Conservation (phyloP, 2,113 vertebrate species). For the Telmatochromis brachygnathus region DNA sequence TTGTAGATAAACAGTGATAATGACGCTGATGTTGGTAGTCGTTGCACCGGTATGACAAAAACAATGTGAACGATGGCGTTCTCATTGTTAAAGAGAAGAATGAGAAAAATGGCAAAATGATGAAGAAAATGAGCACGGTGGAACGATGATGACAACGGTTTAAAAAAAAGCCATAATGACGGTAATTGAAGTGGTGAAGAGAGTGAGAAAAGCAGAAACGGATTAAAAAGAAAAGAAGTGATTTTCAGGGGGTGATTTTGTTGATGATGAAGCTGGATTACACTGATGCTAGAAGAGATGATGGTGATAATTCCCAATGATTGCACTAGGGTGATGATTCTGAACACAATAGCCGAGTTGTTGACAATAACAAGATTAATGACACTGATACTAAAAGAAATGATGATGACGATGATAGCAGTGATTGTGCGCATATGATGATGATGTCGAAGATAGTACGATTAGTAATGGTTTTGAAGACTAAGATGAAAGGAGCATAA, state of each 20-base stretch:
- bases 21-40: neutral
- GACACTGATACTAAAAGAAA: neutral
- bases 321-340: neutral
- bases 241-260: neutral
- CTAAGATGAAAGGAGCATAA: slow-evolving; percentile 9
- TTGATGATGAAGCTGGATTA: neutral
- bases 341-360: neutral
- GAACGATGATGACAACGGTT: neutral
- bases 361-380: neutral
- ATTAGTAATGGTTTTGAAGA: neutral
- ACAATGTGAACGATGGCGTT: neutral
- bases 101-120: neutral
- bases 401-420: neutral
- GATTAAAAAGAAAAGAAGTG: neutral
- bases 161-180: neutral
- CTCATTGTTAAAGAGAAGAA: neutral
- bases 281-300: neutral
- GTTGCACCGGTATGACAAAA: neutral
- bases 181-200: neutral
- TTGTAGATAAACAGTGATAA: neutral
- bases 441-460: neutral
- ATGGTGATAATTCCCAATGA: neutral
- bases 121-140: neutral
- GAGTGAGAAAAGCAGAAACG: neutral
- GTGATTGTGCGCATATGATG: neutral